Percentiles rank a stretch among this genome's conserved stretches.
phyloP scores from a whole-genome alignment of 2,113 vertebrate genomes.

The Ochotona princeps region DNA sequence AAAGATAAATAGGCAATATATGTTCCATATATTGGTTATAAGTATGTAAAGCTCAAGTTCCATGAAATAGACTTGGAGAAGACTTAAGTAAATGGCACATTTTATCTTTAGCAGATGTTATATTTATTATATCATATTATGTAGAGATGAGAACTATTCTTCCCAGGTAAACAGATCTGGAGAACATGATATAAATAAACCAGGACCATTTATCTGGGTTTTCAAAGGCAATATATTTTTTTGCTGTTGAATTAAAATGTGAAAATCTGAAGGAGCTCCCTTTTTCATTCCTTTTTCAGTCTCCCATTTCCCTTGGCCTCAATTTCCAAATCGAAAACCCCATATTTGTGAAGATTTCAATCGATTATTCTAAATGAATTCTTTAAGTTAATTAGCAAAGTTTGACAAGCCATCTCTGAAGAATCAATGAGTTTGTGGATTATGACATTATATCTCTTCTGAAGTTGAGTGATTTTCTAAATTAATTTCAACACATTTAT shows the following conservation, averaged over 20 bases:
- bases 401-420: background rate
- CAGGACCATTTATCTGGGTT: background rate
- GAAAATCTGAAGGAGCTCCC: no score
- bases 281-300: background rate
- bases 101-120: background rate
- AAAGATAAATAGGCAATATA: background rate
- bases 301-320: background rate
- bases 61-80: background rate
- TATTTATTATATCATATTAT: background rate
- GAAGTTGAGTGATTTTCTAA: background rate
- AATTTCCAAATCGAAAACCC: background rate
- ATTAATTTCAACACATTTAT: background rate
- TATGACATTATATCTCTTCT: background rate
- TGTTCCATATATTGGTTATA: background rate
- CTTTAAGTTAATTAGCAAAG: background rate
- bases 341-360: background rate
- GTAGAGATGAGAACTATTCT: background rate
- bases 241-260: background rate
- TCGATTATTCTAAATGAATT: background rate
- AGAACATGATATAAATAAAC: background rate
- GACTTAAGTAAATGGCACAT: background rate
- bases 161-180: background rate
- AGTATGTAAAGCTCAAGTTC: background rate
- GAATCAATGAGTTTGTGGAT: background rate
- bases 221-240: background rate